Base-by-base conservation (phyloP, 2,113 vertebrate genomes). In the Cololabis saira region DNA sequence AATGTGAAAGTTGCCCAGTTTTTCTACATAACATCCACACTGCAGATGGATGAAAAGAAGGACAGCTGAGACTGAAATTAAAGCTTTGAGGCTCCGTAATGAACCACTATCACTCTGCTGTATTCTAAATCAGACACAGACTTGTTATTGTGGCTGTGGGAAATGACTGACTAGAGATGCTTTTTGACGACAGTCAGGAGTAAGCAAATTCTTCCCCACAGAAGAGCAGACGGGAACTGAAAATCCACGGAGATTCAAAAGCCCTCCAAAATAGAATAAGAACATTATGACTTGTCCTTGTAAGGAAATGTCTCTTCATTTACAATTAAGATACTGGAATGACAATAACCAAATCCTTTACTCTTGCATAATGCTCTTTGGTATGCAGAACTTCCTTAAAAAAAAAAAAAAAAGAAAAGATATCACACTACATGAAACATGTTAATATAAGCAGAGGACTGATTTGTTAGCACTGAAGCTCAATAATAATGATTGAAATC, bases 101-200 rank as follows among this genome's bases (percentile, higher is more conserved):
- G 58, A 75, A 60, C 53, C 17, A 54, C 60, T 61, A 79, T 74
- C 67, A 50, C 27, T 55, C 51, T 51, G 47, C 61, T 64, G 59
- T 47, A 4, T 64, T 70, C 78, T 71, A 75, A 86, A 84, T 86
- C 64, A 57, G 58, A 84, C 70, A 45, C 65, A 61, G 53, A 61
- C 76, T 66, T 83, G 81, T 84, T 80, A 79, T 82, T 84, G 81
- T 74, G 73, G 77, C 53, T 62, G 43, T 62, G 66, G 55, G 30
- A 88, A 89, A 82, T 76, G 19, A 86, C 24, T 53, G 70, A 61
- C 50, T 76, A 55, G 41, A 71, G 52, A 65, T 63, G 66, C 75
- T 59, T 62, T 80, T 74, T 57, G n/a, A 81, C 8, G 60, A 80
- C 47, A 17, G 30, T 16, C 15, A 30, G 65, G 21, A 53, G n/a